phyloP scores from a whole-genome alignment of 2,888 invertebrate genomes.

The Pristionchus arcanus region DNA sequence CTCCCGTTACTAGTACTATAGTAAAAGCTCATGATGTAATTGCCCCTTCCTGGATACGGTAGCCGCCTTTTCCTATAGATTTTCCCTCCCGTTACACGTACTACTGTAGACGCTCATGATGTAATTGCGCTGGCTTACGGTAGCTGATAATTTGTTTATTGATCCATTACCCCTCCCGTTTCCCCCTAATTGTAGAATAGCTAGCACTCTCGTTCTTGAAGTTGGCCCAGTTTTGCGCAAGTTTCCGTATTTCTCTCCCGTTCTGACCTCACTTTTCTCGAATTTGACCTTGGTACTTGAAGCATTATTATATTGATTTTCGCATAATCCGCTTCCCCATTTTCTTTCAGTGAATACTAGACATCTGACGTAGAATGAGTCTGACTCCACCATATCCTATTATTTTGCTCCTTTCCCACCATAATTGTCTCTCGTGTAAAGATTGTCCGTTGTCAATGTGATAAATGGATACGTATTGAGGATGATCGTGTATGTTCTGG shows the following conservation, averaged over 20 bases:
- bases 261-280: not conserved
- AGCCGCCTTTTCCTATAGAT: not conserved
- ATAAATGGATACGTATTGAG: not conserved
- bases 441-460: not conserved
- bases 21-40: not conserved
- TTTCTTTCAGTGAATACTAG: not conserved
- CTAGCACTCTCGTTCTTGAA: not conserved
- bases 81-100: not conserved
- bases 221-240: not conserved
- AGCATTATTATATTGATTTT: not conserved
- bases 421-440: not conserved
- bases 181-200: not conserved
- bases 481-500: not conserved
- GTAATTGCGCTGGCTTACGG: constrained; percentile 13
- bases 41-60: not conserved
- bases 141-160: not conserved
- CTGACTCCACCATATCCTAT: constrained; percentile 22
- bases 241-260: not conserved
- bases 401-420: not conserved
- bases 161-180: not conserved
- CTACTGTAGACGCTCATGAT: not conserved
- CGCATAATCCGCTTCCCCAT: not conserved
- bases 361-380: not conserved
- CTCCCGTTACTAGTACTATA: no score
- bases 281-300: constrained; percentile 6